Base-by-base conservation (phyloP, 1,140 invertebrate genomes). In the Notospermus geniculatus region DNA sequence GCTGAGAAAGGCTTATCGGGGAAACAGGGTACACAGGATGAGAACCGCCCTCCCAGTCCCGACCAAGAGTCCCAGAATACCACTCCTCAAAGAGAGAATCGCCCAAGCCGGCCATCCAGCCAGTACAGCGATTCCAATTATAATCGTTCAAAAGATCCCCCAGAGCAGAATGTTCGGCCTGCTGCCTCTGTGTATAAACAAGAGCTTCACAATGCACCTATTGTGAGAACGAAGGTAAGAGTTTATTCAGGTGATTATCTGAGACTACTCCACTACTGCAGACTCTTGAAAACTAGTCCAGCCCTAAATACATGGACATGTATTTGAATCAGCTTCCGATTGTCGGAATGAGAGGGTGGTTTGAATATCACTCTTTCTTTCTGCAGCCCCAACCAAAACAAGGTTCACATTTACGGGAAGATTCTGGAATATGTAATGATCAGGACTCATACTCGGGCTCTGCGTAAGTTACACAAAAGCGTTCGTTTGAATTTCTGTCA, bases 201-300 rank as follows among this genome's bases (percentile, higher is more conserved):
- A 11, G 41, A 57, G 23, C 36, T 60, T 17, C 60, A 63, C 52
- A 50, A 55, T 17, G 64, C 64, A 29, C 60, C 60, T 13, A 66
- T 63, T 17, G 64, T 66, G 17, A 66, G 63, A 62, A 66, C 64
- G 15, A 66, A 66, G 25, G 46, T 50, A 50, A 23, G 46, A 7
- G n/a, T n/a, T n/a, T n/a, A n/a, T n/a, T n/a, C n/a, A n/a, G n/a
- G n/a, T n/a, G n/a, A n/a, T n/a, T n/a, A n/a, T n/a, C n/a, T n/a
- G n/a, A n/a, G n/a, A n/a, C n/a, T n/a, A n/a, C n/a, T n/a, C n/a
- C n/a, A n/a, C n/a, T n/a, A n/a, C n/a, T n/a, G n/a, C n/a, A n/a
- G n/a, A n/a, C n/a, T n/a, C n/a, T n/a, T n/a, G n/a, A n/a, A n/a
- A n/a, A n/a, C n/a, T n/a, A n/a, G n/a, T n/a, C n/a, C n/a, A n/a